These are phyloP conservation scores for Xenotilapia caudafasciata DNA, from an alignment of 2,113 vertebrate species.

Conservation along the genomic window DNA sequence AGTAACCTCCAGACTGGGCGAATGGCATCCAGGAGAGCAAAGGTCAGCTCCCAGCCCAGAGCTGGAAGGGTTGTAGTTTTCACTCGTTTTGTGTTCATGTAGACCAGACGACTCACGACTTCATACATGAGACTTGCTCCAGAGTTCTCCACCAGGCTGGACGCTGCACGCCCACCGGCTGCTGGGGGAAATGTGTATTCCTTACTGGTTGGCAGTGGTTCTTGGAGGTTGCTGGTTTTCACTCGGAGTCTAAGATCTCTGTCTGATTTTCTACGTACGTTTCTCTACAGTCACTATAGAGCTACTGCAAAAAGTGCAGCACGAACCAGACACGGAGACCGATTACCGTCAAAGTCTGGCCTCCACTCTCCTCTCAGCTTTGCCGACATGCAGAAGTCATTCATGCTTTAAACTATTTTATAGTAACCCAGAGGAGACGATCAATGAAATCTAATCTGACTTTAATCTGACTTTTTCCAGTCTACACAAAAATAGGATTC, in stretches of 20 bases:
- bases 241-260: rapidly evolving
- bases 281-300: not conserved
- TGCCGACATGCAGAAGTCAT: not conserved
- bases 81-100: not conserved
- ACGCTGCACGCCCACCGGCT: not conserved
- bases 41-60: not conserved
- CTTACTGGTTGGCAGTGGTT: not conserved
- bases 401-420: not conserved
- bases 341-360: not conserved
- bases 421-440: not conserved
- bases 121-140: rapidly evolving
- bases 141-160: not conserved
- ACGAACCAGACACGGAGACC: rapidly evolving
- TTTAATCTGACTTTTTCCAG: not conserved
- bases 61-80: not conserved
- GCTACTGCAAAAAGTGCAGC: not conserved
- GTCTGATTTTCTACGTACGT: not conserved
- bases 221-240: not conserved
- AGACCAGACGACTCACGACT: rapidly evolving
- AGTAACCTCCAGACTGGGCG: not conserved
- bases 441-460: not conserved
- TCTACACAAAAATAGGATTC: not conserved
- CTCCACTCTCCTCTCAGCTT: not conserved
- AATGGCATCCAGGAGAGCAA: not conserved
- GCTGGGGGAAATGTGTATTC: rapidly evolving